A percentile compares a stretch with the other conserved stretches of the same genome.
Evolutionary conservation across 2,113 vertebrate species (phyloP).

Genomic region (Dasypus novemcinctus): DNA sequence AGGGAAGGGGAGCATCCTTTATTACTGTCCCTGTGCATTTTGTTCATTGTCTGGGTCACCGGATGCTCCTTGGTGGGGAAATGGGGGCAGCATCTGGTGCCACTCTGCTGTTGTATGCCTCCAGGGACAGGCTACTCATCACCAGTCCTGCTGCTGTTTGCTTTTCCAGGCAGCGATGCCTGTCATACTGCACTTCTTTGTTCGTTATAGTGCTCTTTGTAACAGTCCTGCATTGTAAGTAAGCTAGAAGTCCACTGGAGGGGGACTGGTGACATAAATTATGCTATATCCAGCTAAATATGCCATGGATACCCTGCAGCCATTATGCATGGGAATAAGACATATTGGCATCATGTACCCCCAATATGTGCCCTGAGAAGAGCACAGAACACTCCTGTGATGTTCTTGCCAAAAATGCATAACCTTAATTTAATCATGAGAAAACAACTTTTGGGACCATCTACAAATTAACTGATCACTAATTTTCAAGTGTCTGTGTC

Average conservation of each 20-base stretch:
- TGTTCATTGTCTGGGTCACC: not conserved
- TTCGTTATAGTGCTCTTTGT: not conserved
- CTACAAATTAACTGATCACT: not conserved
- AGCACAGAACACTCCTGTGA: not conserved
- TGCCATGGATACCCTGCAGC: not conserved
- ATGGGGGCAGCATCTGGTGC: not conserved
- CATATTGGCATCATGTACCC: rapidly evolving
- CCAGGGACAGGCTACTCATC: not conserved
- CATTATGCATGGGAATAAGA: not conserved
- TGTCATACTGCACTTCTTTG: not conserved
- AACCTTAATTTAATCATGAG: not conserved
- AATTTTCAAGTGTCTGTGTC: slow-evolving; percentile 21
- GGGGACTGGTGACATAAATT: not conserved
- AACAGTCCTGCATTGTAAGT: not conserved
- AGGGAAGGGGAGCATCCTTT: not conserved
- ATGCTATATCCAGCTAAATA: not conserved
- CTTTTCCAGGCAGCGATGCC: not conserved
- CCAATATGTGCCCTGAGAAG: not conserved
- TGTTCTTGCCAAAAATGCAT: not conserved
- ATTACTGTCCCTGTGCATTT: not conserved
- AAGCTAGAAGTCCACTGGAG: not conserved
- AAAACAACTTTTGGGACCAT: not conserved
- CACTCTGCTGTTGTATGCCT: not conserved
- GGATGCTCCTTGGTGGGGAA: not conserved
- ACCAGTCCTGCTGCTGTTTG: not conserved